A percentile compares a stretch with the other conserved stretches of the same genome.
Conservation (phyloP, 2,888 invertebrate species). For the Erynnis tages region DNA sequence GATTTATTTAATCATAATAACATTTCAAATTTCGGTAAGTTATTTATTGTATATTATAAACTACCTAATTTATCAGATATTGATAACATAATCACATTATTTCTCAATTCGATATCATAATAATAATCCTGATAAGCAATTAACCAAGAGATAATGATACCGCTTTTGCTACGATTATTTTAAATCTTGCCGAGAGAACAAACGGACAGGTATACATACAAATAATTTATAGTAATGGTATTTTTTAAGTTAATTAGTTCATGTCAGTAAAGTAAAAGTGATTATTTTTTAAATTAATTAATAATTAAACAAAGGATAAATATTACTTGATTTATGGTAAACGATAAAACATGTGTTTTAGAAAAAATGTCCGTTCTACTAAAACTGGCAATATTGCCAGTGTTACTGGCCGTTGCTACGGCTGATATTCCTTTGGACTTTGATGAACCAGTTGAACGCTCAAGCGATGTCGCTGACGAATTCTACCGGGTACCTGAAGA, state of each 20-base stretch:
- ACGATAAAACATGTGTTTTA: too few species aligned
- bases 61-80: constrained; percentile 4
- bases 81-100: not conserved
- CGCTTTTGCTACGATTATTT: not conserved
- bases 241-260: too few species aligned
- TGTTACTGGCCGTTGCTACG: constrained; percentile 43
- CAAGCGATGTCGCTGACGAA: constrained; percentile 37
- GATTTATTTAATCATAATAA: constrained; percentile 1
- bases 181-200: not conserved
- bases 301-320: too few species aligned
- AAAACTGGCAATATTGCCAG: constrained; percentile 46
- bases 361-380: constrained; percentile 47
- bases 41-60: constrained; percentile 7
- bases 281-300: too few species aligned
- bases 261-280: too few species aligned
- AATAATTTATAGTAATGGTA: too few species aligned
- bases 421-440: constrained; percentile 58
- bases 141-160: constrained; percentile 12
- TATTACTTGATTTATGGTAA: too few species aligned
- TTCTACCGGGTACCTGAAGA: constrained; percentile 63
- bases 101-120: constrained; percentile 15
- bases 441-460: constrained; percentile 37
- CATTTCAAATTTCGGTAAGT: constrained; percentile 1
- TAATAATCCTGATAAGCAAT: constrained; percentile 23
- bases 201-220: constrained; percentile 18